Conservation (phyloP, 2,113 vertebrate genomes). For the Vidua chalybeata region DNA sequence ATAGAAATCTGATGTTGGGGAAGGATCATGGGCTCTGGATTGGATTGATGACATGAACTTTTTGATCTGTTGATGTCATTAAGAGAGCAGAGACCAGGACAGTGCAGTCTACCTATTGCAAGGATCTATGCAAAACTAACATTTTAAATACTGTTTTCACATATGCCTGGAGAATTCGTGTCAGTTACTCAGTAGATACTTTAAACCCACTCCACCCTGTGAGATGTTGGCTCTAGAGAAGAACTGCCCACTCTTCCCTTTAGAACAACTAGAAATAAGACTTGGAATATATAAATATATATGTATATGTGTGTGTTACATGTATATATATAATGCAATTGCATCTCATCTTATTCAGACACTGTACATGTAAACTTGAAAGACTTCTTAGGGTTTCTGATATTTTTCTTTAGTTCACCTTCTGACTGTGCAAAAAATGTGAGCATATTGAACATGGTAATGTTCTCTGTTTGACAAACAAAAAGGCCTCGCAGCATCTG, state of each 20-base stretch:
- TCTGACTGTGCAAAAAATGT: not conserved
- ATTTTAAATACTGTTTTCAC: not conserved
- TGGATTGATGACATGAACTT: not conserved
- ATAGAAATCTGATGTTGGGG: not conserved
- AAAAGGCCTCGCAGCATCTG: not conserved
- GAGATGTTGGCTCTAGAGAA: not conserved
- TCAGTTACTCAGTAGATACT: not conserved
- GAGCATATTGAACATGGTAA: not conserved
- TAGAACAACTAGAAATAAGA: not conserved
- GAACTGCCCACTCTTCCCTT: not conserved
- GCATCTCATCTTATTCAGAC: not conserved
- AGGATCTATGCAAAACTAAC: not conserved
- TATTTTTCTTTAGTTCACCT: not conserved
- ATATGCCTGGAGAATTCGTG: not conserved
- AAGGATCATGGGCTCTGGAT: not conserved
- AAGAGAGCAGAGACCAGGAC: not conserved
- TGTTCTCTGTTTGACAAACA: not conserved
- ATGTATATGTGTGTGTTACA: not conserved
- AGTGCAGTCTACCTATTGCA: not conserved
- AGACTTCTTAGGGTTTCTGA: not conserved
- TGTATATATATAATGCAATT: not conserved
- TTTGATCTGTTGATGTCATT: not conserved
- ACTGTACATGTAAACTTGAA: not conserved
- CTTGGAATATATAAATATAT: too few species aligned
- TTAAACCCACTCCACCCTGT: not conserved